Percentiles rank a stretch among this genome's conserved stretches.
Conservation (phyloP, 2,888 invertebrate genomes). For the Ophion ellenae region DNA sequence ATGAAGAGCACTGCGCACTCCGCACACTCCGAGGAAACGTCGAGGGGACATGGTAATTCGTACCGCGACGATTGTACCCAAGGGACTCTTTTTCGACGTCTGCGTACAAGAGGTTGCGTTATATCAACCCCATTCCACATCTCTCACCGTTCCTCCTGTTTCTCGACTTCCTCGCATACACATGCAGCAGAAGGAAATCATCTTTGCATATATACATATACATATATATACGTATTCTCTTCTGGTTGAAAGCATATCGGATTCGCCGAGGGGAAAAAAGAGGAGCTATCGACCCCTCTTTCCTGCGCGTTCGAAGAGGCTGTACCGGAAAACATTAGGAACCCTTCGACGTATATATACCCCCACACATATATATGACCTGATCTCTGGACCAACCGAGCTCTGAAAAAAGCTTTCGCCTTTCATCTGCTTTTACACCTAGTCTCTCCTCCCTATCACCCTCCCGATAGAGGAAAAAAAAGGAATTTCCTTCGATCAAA, state of each 20-base stretch:
- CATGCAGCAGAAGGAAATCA: neutral
- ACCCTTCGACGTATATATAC: conserved; percentile 24
- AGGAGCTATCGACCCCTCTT: conserved; percentile 24
- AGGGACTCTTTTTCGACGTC: conserved; percentile 68
- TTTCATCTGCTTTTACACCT: conserved; percentile 43
- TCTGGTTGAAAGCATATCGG: conserved; percentile 43
- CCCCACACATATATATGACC: neutral
- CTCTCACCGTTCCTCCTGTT: conserved; percentile 14
- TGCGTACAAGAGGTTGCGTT: conserved; percentile 44
- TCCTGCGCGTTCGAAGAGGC: neutral
- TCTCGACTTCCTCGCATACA: conserved; percentile 3
- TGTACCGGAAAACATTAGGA: conserved; percentile 32
- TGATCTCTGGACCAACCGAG: conserved; percentile 18
- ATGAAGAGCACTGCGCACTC: conserved; percentile 1
- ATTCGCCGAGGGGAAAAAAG: conserved; percentile 22
- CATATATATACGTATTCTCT: neutral
- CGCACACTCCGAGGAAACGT: conserved; percentile 25
- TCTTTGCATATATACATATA: neutral
- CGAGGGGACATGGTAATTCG: conserved; percentile 75
- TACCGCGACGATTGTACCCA: conserved; percentile 76
- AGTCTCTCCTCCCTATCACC: neutral
- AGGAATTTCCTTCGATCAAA: neutral
- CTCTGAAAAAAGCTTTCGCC: conserved; percentile 17
- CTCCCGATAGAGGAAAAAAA: neutral
- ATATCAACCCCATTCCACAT: conserved; percentile 29